Evolutionary conservation across 1,140 invertebrate species (phyloP), one percentile per base, ranked within the genome.

Genomic region (Megathymus violae): DNA sequence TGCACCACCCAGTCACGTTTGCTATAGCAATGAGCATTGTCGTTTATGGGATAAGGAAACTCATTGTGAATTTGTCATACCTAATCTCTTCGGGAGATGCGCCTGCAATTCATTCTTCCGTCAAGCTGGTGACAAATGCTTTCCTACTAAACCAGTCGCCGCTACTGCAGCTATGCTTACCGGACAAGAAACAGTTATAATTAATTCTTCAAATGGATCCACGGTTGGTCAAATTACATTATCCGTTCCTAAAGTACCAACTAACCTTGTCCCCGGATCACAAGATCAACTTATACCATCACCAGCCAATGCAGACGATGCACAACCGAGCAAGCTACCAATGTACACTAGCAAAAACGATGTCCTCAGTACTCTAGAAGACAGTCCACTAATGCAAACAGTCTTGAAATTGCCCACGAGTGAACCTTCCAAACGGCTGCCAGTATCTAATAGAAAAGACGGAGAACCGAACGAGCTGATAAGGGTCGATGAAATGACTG

Each of bases 1-100:
- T 72, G 96, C 97, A n/a, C 94, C 94, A 78, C 93, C 96, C 13
- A 96, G 96, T 43, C 94, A 97, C 64, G 95, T 97, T n/a, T 98
- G 97, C 80, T 97, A 97, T 86, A 97, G 95, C 76, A 96, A 97
- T 78, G 94, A 95, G 40, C 97, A 98, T 80, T 98, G 97, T 82
- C 94, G 94, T 54, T 92, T 97, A 63, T 96, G 95, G 92, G 95
- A 96, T 69, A 93, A 92, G 43, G 94, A 96, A 69, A 96, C 95
- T 47, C 95, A 96, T 73, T 98, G 97, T 63, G 96, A 97, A 82
- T 98, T 96, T 80, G 92, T 97, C 4, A 97, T 98, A 65, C 96
- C 96, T 7, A 95, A 97, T 84, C 93, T 97, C 4, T 97, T 97
- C 77, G 97, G 97, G 40, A 93, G 96, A 77, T 98, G 97, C 78